These are phyloP conservation scores for Tanytarsus gracilentus DNA, from an alignment of 2,888 invertebrate genomes.

Conservation along the genomic window DNA sequence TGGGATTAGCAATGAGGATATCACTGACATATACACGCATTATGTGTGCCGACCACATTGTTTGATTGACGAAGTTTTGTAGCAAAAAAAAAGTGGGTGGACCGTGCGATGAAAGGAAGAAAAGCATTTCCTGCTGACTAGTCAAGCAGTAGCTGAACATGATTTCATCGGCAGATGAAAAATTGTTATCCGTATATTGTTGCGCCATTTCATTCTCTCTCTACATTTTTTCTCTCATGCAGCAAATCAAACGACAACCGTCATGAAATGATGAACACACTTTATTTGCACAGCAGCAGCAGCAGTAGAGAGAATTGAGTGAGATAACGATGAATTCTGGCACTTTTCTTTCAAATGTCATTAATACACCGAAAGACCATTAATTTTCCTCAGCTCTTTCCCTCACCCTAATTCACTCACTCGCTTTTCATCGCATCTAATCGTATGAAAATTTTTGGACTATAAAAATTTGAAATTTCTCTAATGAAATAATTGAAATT, in stretches of 20 bases:
- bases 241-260: too few relatives aligned
- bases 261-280: neutral
- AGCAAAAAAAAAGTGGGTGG: neutral
- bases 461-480: too few relatives aligned
- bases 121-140: neutral
- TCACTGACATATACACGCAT: too few relatives aligned
- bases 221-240: neutral
- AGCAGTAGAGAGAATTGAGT: neutral
- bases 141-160: neutral
- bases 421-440: too few relatives aligned
- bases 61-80: too few relatives aligned
- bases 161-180: neutral
- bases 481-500: too few relatives aligned
- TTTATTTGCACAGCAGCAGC: neutral
- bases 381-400: conserved; percentile 23
- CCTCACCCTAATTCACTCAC: neutral
- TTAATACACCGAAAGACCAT: conserved; percentile 19
- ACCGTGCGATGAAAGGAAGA: neutral
- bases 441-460: too few relatives aligned
- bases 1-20: neutral
- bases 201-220: neutral
- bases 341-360: conserved; percentile 24
- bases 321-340: conserved; percentile 18
- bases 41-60: too few relatives aligned
- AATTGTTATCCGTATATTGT: neutral